Evolutionary conservation across 2,888 invertebrate species (phyloP).

Genomic region (Thera britannica): DNA sequence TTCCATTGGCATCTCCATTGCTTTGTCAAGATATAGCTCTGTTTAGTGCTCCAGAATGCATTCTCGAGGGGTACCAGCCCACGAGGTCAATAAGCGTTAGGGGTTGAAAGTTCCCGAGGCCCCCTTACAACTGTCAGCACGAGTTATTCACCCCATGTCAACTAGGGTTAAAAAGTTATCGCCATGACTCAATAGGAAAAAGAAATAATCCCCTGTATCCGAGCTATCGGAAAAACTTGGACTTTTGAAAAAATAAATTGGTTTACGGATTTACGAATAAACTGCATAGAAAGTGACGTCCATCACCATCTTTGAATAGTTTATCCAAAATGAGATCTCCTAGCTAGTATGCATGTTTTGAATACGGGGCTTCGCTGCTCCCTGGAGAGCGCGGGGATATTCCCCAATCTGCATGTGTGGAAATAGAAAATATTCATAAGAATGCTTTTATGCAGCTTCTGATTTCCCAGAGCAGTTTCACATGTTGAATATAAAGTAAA

Average conservation of each 20-base stretch:
- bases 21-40: slow-evolving; percentile 57
- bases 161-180: slow-evolving; percentile 77
- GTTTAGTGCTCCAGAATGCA: slow-evolving; percentile 64
- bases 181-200: slow-evolving; percentile 65
- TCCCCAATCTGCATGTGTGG: slow-evolving; percentile 33
- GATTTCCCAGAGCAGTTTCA: slow-evolving; percentile 30
- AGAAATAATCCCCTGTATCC: slow-evolving; percentile 64
- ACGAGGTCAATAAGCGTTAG: slow-evolving; percentile 72
- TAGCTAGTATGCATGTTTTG: slow-evolving; percentile 32
- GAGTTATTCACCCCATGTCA: slow-evolving; percentile 77
- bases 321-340: slow-evolving; percentile 32
- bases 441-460: slow-evolving; percentile 37
- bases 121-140: slow-evolving; percentile 75
- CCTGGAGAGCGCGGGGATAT: slow-evolving; percentile 17
- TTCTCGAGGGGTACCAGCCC: slow-evolving; percentile 57
- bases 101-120: slow-evolving; percentile 62
- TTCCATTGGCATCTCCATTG: slow-evolving; percentile 61
- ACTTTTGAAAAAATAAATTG: slow-evolving; percentile 52
- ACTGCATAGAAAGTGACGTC: background rate
- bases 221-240: slow-evolving; percentile 45
- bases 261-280: slow-evolving; percentile 31
- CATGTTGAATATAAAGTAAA: slow-evolving; percentile 25
- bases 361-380: slow-evolving; percentile 14
- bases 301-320: slow-evolving; percentile 33
- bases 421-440: slow-evolving; percentile 41